These are phyloP conservation scores for Ariopsis seemanni DNA, from an alignment of 2,113 vertebrate genomes.

Conservation along the genomic window DNA sequence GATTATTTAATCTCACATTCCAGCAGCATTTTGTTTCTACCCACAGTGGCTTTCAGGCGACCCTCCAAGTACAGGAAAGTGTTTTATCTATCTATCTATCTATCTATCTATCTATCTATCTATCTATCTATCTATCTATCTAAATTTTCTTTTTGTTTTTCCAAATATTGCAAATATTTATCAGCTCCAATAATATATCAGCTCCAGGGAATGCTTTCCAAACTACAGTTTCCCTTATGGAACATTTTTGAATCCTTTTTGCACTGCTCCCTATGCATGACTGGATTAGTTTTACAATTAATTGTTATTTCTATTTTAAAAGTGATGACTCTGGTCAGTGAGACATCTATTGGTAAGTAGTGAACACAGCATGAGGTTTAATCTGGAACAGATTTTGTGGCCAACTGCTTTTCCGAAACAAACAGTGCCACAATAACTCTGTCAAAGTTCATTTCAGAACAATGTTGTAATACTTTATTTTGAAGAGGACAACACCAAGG, in stretches of 20 bases:
- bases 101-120: no score
- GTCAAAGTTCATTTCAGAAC: not conserved
- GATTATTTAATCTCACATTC: not conserved
- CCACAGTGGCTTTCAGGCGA: not conserved
- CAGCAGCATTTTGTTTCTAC: not conserved
- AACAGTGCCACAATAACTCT: not conserved
- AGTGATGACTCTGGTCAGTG: not conserved
- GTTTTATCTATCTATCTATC: not conserved
- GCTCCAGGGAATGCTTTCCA: not conserved
- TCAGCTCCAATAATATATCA: no score
- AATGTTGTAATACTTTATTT: not conserved
- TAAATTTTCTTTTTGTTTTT: not conserved
- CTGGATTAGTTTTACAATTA: not conserved
- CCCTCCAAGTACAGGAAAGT: not conserved
- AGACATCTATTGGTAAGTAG: not conserved
- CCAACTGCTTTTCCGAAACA: not conserved
- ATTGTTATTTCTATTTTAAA: not conserved
- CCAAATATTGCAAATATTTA: no score
- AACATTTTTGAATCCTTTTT: not conserved
- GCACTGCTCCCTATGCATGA: not conserved
- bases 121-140: no score
- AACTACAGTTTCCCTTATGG: not conserved
- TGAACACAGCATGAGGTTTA: not conserved
- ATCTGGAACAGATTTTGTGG: not conserved
- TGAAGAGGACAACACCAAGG: conserved; percentile 1